phyloP scores from a whole-genome alignment of 2,888 invertebrate genomes.

The Galerucella calmariensis region DNA sequence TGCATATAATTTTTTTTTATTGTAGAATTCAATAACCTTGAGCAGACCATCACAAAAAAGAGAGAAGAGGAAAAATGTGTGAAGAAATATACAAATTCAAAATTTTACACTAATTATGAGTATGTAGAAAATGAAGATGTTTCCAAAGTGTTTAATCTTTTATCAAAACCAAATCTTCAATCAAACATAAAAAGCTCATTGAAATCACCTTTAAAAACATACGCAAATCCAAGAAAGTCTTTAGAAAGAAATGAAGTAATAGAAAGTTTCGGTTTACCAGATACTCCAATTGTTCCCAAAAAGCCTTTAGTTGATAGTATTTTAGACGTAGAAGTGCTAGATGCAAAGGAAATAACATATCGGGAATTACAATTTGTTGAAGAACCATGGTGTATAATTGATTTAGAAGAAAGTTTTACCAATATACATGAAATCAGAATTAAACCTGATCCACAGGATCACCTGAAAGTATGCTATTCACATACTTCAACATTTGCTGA shows the following conservation, averaged over 20 bases:
- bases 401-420: constrained; percentile 24
- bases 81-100: not conserved
- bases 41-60: not conserved
- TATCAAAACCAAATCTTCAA: constrained; percentile 47
- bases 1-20: not conserved
- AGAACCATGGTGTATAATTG: constrained; percentile 44
- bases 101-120: not conserved
- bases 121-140: constrained; percentile 51
- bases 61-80: not conserved
- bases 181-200: constrained; percentile 38
- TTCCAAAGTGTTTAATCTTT: constrained; percentile 55
- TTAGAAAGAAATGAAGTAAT: constrained; percentile 44
- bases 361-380: constrained; percentile 41
- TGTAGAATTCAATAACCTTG: not conserved
- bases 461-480: not conserved
- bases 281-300: constrained; percentile 55
- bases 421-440: constrained; percentile 32
- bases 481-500: not conserved
- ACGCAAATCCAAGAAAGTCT: constrained; percentile 54
- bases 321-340: constrained; percentile 47
- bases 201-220: constrained; percentile 52
- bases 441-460: constrained; percentile 32
- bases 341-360: constrained; percentile 46
- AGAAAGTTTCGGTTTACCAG: constrained; percentile 59
- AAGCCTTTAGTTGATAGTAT: constrained; percentile 36